These are phyloP conservation scores for Wasmannia auropunctata DNA, from an alignment of 1,140 invertebrate species.

Conservation along the genomic window DNA sequence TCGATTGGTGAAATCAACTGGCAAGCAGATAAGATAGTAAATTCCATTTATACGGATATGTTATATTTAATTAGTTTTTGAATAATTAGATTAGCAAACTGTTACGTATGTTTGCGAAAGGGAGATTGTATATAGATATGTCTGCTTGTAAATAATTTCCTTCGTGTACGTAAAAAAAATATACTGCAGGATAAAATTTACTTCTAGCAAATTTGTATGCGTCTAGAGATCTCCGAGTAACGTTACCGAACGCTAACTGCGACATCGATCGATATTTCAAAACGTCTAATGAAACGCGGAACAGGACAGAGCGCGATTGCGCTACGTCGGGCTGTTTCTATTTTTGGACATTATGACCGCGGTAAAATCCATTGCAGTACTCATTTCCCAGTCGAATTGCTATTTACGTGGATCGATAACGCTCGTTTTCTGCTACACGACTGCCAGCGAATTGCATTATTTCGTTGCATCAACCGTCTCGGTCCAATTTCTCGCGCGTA, in stretches of 20 bases:
- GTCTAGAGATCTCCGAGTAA: slow-evolving; percentile 16
- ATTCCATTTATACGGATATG: neutral
- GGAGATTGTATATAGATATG: neutral
- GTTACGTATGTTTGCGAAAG: too few species aligned
- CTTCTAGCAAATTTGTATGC: neutral
- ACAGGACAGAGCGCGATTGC: slow-evolving; percentile 50
- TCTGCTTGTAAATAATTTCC: neutral
- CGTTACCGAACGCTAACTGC: slow-evolving; percentile 60
- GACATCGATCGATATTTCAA: slow-evolving; percentile 71
- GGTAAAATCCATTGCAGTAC: slow-evolving; percentile 71
- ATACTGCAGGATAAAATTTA: neutral
- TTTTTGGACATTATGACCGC: slow-evolving; percentile 79
- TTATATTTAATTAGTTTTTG: neutral
- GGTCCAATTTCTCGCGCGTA: neutral
- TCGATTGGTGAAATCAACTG: neutral
- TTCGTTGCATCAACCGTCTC: slow-evolving; percentile 2
- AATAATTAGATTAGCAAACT: neutral
- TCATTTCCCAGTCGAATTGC: slow-evolving; percentile 76
- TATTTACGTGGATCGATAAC: slow-evolving; percentile 53
- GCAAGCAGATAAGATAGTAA: neutral
- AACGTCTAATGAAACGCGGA: slow-evolving; percentile 70
- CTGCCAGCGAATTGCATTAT: slow-evolving; percentile 53
- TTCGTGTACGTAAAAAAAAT: neutral
- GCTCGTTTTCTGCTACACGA: slow-evolving; percentile 67
- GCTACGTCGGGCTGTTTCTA: slow-evolving; percentile 69